Evolutionary conservation across 1,140 invertebrate species (phyloP), one percentile per base, ranked within the genome.

Genomic region (Micrasema longulum): DNA sequence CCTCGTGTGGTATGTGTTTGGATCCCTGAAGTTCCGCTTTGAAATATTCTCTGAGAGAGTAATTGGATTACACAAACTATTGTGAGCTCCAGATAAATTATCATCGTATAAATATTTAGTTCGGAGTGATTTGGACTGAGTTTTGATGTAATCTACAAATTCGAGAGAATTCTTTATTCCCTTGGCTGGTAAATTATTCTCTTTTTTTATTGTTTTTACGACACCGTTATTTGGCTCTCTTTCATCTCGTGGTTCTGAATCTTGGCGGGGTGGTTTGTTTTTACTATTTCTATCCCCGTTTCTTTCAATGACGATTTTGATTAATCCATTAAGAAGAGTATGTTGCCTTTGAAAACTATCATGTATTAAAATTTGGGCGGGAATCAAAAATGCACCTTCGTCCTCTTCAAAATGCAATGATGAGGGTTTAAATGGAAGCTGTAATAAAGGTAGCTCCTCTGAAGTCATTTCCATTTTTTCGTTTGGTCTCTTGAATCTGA

Each of bases 341-440:
- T 62, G 52, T 68, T 67, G 57, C 47, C 69, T 74, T 71, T 74
- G 73, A 35, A 74, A 74, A 36, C 41, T 62, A 12, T 74, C 73
- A 45, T 74, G 69, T 26, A 71, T 45, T 55, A 47, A 67, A 12
- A 74, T 60, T 53, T 74, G 47, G 22, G 52, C 48, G 16, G 45
- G 35, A 52, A 69, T 55, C 11, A 53, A 18, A 20, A 69, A 55
- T 10, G 45, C 50, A 10, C 26, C 35, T 52, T 53, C 64, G 20
- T 66, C 43, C 16, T 64, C 41, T 18, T 66, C 64, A 22, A 66
- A 66, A 22, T 20, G 35, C 52, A 66, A 50, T 22, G 45, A 20
- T 38, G 50, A 52, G 10, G 60, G 60, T 26, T 16, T 45, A 31
- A 64, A 23, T 14, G 60, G 60, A 16, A 64, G 41, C 45, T 66